These are phyloP conservation scores for Xestoiulus laeticollis DNA, from an alignment of 2,888 invertebrate species.

Conservation along the genomic window DNA sequence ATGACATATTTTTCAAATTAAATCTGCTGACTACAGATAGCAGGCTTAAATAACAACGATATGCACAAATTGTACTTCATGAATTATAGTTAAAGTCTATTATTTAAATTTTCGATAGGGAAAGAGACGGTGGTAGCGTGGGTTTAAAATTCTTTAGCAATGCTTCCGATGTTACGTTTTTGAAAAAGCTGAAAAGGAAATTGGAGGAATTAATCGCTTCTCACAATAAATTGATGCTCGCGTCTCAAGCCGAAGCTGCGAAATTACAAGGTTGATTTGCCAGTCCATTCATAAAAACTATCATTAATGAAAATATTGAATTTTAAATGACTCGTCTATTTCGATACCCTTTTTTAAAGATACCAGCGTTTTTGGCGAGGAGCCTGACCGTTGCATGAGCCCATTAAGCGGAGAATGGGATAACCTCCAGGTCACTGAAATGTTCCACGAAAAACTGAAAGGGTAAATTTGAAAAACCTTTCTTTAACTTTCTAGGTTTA, in stretches of 20 bases:
- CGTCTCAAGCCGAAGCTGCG: slow-evolving; percentile 28
- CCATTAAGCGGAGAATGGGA: slow-evolving; percentile 42
- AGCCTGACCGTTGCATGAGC: neutral
- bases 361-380: slow-evolving; percentile 1
- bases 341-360: neutral
- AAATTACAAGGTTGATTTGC: slow-evolving; percentile 4
- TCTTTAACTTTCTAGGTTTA: neutral
- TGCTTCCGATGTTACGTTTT: slow-evolving; percentile 69
- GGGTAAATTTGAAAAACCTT: neutral
- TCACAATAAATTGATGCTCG: neutral
- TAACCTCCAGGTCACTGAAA: neutral
- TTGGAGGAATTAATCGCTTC: neutral
- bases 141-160: slow-evolving; percentile 80
- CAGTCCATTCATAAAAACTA: neutral
- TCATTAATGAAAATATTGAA: neutral
- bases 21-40: neutral
- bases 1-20: neutral
- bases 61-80: neutral
- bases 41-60: neutral
- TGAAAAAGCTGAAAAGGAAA: slow-evolving; percentile 46
- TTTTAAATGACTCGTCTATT: neutral
- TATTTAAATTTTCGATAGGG: neutral
- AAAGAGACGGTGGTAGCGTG: slow-evolving; percentile 68
- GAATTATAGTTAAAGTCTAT: neutral
- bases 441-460: slow-evolving; percentile 51